Percentiles rank a stretch among this genome's conserved stretches.
These are phyloP conservation scores for Heliconius nattereri DNA, from an alignment of 1,140 invertebrate species.

Conservation along the genomic window DNA sequence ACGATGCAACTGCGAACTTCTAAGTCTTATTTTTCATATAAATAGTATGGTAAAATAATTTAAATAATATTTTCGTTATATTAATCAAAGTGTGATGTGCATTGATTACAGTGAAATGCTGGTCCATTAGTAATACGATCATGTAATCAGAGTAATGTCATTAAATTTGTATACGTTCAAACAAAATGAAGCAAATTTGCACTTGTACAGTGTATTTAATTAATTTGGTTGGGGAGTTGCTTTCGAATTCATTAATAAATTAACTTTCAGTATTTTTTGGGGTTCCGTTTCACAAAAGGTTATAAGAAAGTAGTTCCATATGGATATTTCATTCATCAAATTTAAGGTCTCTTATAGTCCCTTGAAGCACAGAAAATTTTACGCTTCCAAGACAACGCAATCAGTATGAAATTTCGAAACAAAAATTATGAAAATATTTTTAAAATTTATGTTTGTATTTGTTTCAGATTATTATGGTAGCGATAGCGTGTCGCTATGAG, in stretches of 20 bases:
- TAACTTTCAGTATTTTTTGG: neutral
- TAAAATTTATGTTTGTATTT: neutral
- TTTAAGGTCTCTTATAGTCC: too few species aligned
- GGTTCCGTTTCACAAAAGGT: neutral
- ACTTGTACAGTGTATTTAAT: neutral
- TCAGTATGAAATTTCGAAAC: too few species aligned
- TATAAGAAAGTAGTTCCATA: too few species aligned
- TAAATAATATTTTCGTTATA: slow-evolving; percentile 14
- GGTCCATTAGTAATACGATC: slow-evolving; percentile 30
- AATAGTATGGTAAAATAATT: neutral
- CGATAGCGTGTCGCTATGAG: slow-evolving; percentile 58
- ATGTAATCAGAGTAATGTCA: slow-evolving; percentile 32
- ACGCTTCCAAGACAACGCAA: too few species aligned
- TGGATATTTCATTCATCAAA: too few species aligned
- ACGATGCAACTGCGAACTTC: neutral
- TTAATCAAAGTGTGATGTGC: slow-evolving; percentile 17
- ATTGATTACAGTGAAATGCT: slow-evolving; percentile 21
- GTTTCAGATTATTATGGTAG: slow-evolving; percentile 52
- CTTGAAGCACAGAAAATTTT: too few species aligned
- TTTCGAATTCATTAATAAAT: neutral
- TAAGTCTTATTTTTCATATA: neutral
- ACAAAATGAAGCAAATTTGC: slow-evolving; percentile 24
- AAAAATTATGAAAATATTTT: too few species aligned
- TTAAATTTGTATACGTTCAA: slow-evolving; percentile 27
- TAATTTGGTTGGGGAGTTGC: slow-evolving; percentile 4